These are phyloP conservation scores for Frieseomelitta varia DNA, from an alignment of 1,140 invertebrate genomes.

Conservation along the genomic window DNA sequence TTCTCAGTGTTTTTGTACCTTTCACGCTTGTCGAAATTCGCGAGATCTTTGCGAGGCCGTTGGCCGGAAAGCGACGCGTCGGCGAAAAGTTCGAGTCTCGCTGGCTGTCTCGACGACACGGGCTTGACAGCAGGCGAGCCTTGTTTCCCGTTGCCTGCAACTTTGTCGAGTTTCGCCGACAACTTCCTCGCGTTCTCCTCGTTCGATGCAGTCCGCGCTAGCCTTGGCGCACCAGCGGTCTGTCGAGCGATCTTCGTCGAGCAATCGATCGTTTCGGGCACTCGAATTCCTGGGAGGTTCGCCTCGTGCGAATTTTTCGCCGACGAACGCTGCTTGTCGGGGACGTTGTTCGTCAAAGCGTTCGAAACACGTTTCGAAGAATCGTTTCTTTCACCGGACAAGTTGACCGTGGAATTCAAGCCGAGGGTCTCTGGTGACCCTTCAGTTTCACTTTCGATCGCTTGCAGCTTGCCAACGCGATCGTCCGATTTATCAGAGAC, in stretches of 20 bases:
- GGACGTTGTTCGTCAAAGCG: not conserved
- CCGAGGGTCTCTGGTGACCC: not conserved
- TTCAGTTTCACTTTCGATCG: conserved; percentile 29
- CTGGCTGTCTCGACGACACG: not conserved
- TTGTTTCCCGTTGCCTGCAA: not conserved
- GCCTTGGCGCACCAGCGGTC: not conserved
- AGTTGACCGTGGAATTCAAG: not conserved
- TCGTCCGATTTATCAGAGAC: no score
- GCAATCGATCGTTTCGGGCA: not conserved
- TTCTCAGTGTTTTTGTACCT: no score
- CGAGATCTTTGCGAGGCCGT: not conserved
- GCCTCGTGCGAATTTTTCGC: not conserved
- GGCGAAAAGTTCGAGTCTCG: conserved; percentile 32
- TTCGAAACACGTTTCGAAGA: not conserved
- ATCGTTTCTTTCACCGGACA: not conserved
- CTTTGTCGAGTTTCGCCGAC: not conserved
- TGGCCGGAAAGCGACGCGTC: not conserved
- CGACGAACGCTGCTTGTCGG: not conserved
- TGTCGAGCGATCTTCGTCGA: not conserved
- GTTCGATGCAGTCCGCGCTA: not conserved
- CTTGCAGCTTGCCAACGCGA: not conserved
- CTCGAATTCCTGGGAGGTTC: no score
- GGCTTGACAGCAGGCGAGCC: not conserved
- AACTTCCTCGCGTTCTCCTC: not conserved
- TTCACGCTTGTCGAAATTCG: no score